A percentile compares a stretch with the other conserved stretches of the same genome.
phyloP scores from a whole-genome alignment of 2,797 vertebrate species.

The Pelobates cultripes region DNA sequence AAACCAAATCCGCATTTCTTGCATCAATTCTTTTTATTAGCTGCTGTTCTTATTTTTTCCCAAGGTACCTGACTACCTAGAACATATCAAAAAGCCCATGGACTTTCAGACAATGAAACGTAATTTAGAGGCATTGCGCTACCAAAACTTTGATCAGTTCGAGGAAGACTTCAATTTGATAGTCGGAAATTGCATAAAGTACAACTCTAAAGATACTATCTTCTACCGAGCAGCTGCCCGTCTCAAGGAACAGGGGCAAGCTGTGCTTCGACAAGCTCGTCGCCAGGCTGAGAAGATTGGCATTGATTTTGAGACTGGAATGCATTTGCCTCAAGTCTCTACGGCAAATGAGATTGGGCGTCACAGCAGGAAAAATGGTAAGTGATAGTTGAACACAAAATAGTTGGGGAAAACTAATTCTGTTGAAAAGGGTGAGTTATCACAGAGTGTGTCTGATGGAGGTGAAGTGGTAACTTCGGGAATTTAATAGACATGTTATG shows the following conservation, averaged over 20 bases:
- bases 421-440: no score
- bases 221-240: conserved; percentile 94
- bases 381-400: neutral
- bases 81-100: conserved; percentile 98
- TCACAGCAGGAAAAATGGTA: conserved; percentile 79
- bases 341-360: conserved; percentile 80
- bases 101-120: conserved; percentile 99
- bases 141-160: conserved; percentile 94
- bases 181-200: conserved; percentile 98
- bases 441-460: no score
- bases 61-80: conserved; percentile 96
- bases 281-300: conserved; percentile 95
- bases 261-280: conserved; percentile 86
- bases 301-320: conserved; percentile 93
- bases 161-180: conserved; percentile 97
- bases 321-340: conserved; percentile 85
- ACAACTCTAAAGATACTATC: conserved; percentile 98
- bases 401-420: no score
- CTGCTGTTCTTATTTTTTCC: conserved; percentile 47
- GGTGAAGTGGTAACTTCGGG: no score
- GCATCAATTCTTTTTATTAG: neutral
- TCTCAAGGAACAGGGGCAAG: conserved; percentile 88
- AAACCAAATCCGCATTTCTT: no score
- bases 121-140: conserved; percentile 92
- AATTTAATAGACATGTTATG: no score